Base-by-base conservation (phyloP, 2,888 invertebrate genomes). In the Vesta saturnalis region DNA sequence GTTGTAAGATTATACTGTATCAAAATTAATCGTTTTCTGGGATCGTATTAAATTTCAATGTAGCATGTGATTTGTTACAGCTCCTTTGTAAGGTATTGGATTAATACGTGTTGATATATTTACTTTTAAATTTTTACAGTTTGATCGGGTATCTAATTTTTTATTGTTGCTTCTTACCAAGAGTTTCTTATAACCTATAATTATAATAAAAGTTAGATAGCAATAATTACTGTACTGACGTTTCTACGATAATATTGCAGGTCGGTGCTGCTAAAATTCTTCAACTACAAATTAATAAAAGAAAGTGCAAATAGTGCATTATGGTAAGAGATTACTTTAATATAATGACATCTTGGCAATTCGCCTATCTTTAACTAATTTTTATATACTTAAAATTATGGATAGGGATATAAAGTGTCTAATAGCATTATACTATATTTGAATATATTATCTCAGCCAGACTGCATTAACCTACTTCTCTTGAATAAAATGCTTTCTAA, bases 401-500 rank as follows among this genome's bases (percentile, higher is more conserved):
- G 8, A 64, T 47, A 57, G 60, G 60, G 64, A 64, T 60, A 64
- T 60, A 64, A 69, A 52, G 35, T 14, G 16, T 54, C 49, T 58
- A 64, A 65, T 69, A 65, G 47, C 35, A 47, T 65, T 56, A n/a
- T n/a, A 65, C 49, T 54, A 14, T 69, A 62, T 65, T 63, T 70
- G 70, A 70, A 70, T 70, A 70, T 58, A 70, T 70, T 70, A 66
- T 70, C 70, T 60, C 59, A 57, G 66, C 63, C 63, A 70, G 65
- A 66, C 70, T 66, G 71, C 74, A 74, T 76, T 76, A 76, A 74
- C 76, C 76, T 72, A 76, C 74, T 74, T 76, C 74, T 74, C 70
- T 68, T 61, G 72, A 72, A 76, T 74, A 75, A 76, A 74, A 70
- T 69, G 73, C 73, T 74, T 72, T 71, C 73, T 69, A 74, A 76